Conservation (phyloP, 2,113 vertebrate genomes). For the Aplodontia rufa region DNA sequence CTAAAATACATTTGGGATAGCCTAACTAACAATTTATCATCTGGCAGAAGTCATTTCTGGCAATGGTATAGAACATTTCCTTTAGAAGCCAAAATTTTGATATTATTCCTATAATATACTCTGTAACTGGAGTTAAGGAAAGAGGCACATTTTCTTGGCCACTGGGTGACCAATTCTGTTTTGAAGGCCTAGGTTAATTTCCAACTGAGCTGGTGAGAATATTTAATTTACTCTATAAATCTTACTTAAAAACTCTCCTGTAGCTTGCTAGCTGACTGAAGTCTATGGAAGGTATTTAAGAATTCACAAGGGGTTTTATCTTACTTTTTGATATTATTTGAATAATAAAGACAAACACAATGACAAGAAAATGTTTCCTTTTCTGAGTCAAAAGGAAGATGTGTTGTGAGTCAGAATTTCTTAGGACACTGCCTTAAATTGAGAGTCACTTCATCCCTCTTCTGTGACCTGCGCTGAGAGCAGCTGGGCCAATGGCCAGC, state of each 20-base stretch:
- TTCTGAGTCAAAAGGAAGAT: neutral
- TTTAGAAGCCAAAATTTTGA: neutral
- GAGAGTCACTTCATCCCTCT: no score
- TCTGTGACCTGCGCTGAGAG: accelerated
- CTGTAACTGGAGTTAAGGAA: neutral
- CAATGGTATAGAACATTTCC: neutral
- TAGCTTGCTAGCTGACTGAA: neutral
- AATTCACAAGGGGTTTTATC: neutral
- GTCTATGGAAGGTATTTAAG: neutral
- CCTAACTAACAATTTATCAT: neutral
- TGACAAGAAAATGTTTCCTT: neutral
- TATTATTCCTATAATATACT: neutral
- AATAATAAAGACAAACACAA: neutral
- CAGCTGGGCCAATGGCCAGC: neutral
- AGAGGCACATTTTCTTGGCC: neutral
- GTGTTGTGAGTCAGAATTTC: neutral
- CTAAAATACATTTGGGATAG: neutral
- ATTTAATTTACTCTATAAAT: neutral
- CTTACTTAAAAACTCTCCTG: neutral
- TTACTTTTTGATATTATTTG: neutral
- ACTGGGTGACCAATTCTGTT: neutral
- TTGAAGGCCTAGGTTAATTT: neutral
- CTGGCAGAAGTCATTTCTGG: neutral
- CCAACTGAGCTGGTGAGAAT: neutral
- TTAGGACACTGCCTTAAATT: neutral